Evolutionary conservation across 2,113 vertebrate species (phyloP).

Genomic region (Daubentonia madagascariensis): DNA sequence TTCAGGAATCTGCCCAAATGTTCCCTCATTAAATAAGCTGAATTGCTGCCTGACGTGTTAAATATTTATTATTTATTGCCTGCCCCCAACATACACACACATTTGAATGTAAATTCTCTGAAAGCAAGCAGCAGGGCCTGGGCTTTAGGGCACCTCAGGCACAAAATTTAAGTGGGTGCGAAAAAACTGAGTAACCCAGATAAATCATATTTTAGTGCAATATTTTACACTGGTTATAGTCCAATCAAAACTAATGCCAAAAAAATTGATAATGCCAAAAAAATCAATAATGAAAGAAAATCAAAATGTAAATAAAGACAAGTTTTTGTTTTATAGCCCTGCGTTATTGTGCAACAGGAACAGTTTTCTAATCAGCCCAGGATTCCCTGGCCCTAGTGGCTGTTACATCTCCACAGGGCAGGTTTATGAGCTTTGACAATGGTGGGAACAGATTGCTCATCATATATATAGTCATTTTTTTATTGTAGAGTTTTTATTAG

Average conservation of each 20-base stretch:
- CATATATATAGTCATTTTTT: not conserved
- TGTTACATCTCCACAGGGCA: not conserved
- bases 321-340: not conserved
- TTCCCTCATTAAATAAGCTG: not conserved
- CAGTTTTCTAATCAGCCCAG: not conserved
- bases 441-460: not conserved
- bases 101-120: not conserved
- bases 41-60: not conserved
- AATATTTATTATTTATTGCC: not conserved
- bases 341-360: rapidly evolving
- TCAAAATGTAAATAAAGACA: not conserved
- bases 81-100: not conserved
- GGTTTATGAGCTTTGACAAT: not conserved
- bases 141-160: not conserved
- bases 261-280: too few species aligned
- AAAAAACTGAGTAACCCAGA: not conserved
- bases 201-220: not conserved
- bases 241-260: not conserved
- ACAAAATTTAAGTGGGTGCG: not conserved
- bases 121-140: not conserved
- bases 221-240: not conserved
- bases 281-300: not conserved
- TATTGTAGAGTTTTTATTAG: not conserved
- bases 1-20: not conserved
- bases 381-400: not conserved